Base-by-base conservation (phyloP, 2,888 invertebrate genomes). In the Tetranychus truncatus region DNA sequence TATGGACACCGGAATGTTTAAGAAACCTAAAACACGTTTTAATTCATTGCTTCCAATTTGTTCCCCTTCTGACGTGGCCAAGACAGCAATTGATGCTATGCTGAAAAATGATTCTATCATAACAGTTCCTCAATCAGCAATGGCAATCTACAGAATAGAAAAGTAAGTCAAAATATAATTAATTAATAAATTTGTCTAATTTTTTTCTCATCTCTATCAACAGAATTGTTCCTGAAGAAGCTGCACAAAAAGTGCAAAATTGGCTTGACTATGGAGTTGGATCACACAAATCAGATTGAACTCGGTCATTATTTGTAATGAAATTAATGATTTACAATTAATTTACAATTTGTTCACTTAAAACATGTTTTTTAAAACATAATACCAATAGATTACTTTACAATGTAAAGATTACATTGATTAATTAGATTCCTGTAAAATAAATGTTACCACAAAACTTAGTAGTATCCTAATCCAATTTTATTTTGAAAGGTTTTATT, bases 21-120 rank as follows among this genome's bases (percentile, higher is more conserved):
- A 74, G 44, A 66, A 24, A 24, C 76, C 76, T 45, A 74, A 73
- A 66, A 44, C 77, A 1, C 71, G 76, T 66, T 77, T 77, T 20
- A 6, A 21, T 6, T 74, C 69, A 84, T 91, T 76, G 75, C 85
- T 91, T 83, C 88, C 91, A 6, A 89, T 88, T 74, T 84, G 93
- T 81, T 89, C 89, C 81, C 88, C 92, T 0, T 89, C 91, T 80
- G 88, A 91, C 80, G 95, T 92, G 9, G 92, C 91, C 5, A 89
- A 91, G 81, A 88, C 89, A 80, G 87, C 92, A 73, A 87, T 95
- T 77, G 85, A 87, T 65, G 92, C 91, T 34, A 88, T 95, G 78
- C 86, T 85, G 45, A 83, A 83, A 79, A 89, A 95, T 82, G 89
- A 91, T 80, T 86, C 88, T 75, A 84, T 88, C 78, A 88, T 92